phyloP scores from a whole-genome alignment of 2,888 invertebrate genomes.

The Diarsia mendica region DNA sequence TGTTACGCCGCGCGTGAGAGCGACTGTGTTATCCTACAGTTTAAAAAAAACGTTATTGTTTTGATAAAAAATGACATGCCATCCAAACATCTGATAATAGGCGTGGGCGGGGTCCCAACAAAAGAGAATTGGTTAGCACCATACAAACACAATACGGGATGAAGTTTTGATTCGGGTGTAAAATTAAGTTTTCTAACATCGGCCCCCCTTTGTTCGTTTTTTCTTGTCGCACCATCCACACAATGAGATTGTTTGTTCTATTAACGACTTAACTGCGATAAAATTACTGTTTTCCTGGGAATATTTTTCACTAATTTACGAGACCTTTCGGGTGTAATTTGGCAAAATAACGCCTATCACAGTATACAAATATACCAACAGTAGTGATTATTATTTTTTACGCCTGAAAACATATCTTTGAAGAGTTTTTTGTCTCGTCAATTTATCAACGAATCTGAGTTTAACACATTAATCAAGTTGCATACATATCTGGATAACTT shows the following conservation, averaged over 20 bases:
- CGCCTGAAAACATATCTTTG: slow-evolving; percentile 23
- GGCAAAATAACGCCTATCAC: slow-evolving; percentile 60
- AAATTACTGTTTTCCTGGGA: slow-evolving; percentile 74
- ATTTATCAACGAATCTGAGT: slow-evolving; percentile 49
- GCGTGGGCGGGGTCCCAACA: slow-evolving; percentile 87
- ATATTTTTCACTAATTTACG: slow-evolving; percentile 64
- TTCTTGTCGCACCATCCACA: slow-evolving; percentile 78
- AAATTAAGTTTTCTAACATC: slow-evolving; percentile 88
- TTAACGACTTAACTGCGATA: slow-evolving; percentile 73
- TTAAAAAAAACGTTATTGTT: slow-evolving; percentile 86
- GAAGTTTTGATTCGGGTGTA: slow-evolving; percentile 87
- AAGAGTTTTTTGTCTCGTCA: slow-evolving; percentile 40
- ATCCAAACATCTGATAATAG: slow-evolving; percentile 88
- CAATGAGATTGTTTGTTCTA: slow-evolving; percentile 82
- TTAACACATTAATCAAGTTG: slow-evolving; percentile 73
- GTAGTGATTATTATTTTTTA: slow-evolving; percentile 44
- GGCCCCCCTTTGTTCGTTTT: slow-evolving; percentile 80
- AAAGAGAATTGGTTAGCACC: slow-evolving; percentile 89
- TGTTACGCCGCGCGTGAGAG: slow-evolving; percentile 76
- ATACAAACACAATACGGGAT: slow-evolving; percentile 83
- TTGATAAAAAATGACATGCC: slow-evolving; percentile 90
- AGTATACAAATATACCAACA: slow-evolving; percentile 18
- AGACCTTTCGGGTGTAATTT: slow-evolving; percentile 66
- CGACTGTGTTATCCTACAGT: slow-evolving; percentile 76
- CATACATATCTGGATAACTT: slow-evolving; percentile 76